Evolutionary conservation across 2,888 invertebrate genomes (phyloP), one percentile per base, ranked within the genome.

Genomic region (Ennomos fuscantarius): DNA sequence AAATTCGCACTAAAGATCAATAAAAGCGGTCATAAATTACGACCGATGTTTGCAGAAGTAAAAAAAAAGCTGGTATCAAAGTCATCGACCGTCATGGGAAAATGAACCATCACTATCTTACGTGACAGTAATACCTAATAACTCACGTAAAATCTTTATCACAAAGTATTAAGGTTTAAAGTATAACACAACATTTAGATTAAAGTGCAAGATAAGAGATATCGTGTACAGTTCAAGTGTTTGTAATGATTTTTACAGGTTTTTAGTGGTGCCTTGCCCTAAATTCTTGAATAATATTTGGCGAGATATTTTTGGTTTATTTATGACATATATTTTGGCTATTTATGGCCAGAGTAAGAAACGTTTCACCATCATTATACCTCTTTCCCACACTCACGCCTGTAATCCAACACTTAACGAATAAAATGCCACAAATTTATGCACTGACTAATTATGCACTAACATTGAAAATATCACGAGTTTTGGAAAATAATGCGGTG

Each of bases 1-100:
- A 24, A 24, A 2, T 24, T 24, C 24, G 24, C 24, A 24, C 1
- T 24, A 24, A 24, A 24, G 6, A 24, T 24, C 6, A 3, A 24
- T 24, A 24, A 6, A 3, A 24, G 24, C 24, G 24, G 6, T 24
- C 24, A 24, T 24, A 24, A 1, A 24, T 24, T 24, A 24, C 24
- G 24, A 24, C 24, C 24, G 24, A 24, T 24, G 6, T 6, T 24
- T 24, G 6, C 1, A 24, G 24, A 24, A 24, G 24, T 24, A 6
- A 24, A 24, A 24, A 15, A 15, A 24, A 24, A 24, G 6, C 46
- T 24, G 36, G 31, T 49, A 62, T 49, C 45, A 50, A 60, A 73
- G 78, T 82, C 82, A 74, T 55, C 70, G 81, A 79, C 78, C 84
- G 65, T 55, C 73, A 77, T 79, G 78, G 75, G 78, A 77, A 76